phyloP scores from a whole-genome alignment of 30 jellyfish, hydroid and myxozoan species.

The Sanderia malayensis region DNA sequence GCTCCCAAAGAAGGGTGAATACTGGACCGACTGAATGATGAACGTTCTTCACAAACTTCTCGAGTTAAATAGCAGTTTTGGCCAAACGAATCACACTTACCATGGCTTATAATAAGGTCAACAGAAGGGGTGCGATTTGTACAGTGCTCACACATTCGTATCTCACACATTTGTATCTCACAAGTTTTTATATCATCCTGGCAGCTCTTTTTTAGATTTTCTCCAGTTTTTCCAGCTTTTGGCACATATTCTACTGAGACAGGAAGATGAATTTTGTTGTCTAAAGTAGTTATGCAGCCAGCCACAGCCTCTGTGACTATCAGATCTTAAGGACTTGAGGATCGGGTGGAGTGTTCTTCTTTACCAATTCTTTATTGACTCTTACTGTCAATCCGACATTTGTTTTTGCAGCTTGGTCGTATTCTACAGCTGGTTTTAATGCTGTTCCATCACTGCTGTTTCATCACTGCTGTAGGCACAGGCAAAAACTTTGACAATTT shows the following conservation, averaged over 20 bases:
- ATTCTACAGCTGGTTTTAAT: constrained; percentile 43
- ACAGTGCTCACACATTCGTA: constrained; percentile 23
- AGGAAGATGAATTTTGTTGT: constrained; percentile 20
- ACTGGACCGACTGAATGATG: constrained; percentile 1
- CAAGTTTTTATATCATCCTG: constrained; percentile 6
- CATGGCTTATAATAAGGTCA: no score
- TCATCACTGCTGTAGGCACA: no score
- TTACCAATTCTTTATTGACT: constrained; percentile 17
- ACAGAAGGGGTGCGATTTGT: neutral
- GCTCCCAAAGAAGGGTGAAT: constrained; percentile 8
- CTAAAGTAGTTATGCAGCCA: constrained; percentile 20
- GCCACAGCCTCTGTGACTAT: constrained; percentile 34
- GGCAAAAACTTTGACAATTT: constrained; percentile 3
- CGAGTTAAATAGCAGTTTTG: no score
- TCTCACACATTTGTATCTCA: no score
- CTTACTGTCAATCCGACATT: constrained; percentile 4
- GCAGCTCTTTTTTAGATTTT: neutral
- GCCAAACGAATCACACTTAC: no score
- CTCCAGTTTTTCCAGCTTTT: constrained; percentile 33
- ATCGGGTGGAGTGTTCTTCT: neutral
- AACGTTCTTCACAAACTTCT: constrained; percentile 21
- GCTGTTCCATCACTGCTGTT: constrained; percentile 58
- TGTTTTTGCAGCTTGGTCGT: constrained; percentile 13
- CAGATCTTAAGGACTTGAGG: neutral
- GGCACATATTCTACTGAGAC: constrained; percentile 12